Evolutionary conservation across 1,140 invertebrate genomes (phyloP), one percentile per base, ranked within the genome.

Genomic region (Aphaenogaster rudis): DNA sequence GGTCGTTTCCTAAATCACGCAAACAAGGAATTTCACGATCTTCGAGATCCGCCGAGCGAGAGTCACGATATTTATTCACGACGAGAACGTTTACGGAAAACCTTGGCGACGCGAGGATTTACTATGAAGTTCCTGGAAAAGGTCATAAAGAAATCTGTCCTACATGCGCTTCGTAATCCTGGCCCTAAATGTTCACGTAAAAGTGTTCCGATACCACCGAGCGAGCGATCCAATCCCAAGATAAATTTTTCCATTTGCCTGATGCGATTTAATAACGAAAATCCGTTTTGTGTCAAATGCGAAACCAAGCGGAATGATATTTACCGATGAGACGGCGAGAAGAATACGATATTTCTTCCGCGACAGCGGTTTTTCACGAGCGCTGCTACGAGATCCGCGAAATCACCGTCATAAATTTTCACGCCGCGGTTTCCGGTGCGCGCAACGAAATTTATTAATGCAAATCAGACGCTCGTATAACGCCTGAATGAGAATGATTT

Each of bases 341-440:
- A 82, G 79, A 72, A 82, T 74, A 36, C 80, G 80, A 84, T 76
- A 84, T 76, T 82, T 74, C 67, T 74, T 61, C 33, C 17, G 42
- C 17, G 39, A 48, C 69, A 59, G 42, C 42, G 42, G 69, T 84
- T 84, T 84, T 84, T 84, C 80, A 63, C 69, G 54, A 39, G 42
- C 42, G 39, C 33, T 9, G 15, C 11, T 50, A 39, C 39, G 67
- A 82, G 57, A 84, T 74, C 33, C 42, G 57, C 69, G 8, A 84
- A 74, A 84, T 84, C 80, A 63, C 69, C 69, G 59, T 84, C 69
- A 76, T 84, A 84, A 84, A 61, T 76, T 74, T 82, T 59, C 80
- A 59, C 54, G n/a, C 54, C 9, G 80, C 17, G 39, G 64, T 81
- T 71, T 81, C 28, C 78, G 67, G 66, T n/a, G 42, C 48, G 15